A percentile compares a stretch with the other conserved stretches of the same genome.
These are phyloP conservation scores for Cephonodes hylas DNA, from an alignment of 2,888 invertebrate genomes.

Conservation along the genomic window DNA sequence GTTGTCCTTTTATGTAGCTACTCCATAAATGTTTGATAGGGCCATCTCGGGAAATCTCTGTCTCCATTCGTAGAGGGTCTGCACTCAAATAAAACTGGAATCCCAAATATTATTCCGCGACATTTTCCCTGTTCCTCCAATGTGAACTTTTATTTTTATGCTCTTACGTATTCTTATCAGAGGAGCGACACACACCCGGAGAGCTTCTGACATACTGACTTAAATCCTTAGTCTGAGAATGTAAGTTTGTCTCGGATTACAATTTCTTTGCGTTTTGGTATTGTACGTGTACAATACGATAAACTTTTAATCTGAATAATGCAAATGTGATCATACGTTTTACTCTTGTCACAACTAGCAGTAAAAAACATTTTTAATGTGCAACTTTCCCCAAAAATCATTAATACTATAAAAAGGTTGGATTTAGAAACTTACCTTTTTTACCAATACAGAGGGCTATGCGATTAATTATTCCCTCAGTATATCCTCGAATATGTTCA, in stretches of 20 bases:
- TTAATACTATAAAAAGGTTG: too few species aligned
- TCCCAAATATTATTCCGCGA: slow-evolving; percentile 80
- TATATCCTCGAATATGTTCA: too few species aligned
- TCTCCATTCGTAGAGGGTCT: slow-evolving; percentile 79
- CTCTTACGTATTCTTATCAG: slow-evolving; percentile 79
- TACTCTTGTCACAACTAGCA: too few species aligned
- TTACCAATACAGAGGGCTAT: too few species aligned
- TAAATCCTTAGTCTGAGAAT: slow-evolving; percentile 66
- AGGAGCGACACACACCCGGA: slow-evolving; percentile 70
- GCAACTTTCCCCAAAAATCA: too few species aligned
- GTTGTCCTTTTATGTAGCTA: slow-evolving; percentile 80
- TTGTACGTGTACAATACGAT: neutral
- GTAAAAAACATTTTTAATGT: too few species aligned
- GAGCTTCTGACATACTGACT: slow-evolving; percentile 75
- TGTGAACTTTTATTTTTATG: slow-evolving; percentile 81
- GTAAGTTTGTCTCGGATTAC: slow-evolving; percentile 60
- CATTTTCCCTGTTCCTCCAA: slow-evolving; percentile 77
- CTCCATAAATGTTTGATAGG: slow-evolving; percentile 81
- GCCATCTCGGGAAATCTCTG: slow-evolving; percentile 80
- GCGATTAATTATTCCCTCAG: too few species aligned
- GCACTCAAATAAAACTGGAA: slow-evolving; percentile 79
- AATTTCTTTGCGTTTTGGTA: slow-evolving; percentile 32
- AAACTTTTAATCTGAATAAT: too few species aligned
- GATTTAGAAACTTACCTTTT: too few species aligned
- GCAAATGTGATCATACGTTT: too few species aligned